Percentiles rank a stretch among this genome's conserved stretches.
These are phyloP conservation scores for Dipus sagitta DNA, from an alignment of 2,797 vertebrate species.

Conservation along the genomic window DNA sequence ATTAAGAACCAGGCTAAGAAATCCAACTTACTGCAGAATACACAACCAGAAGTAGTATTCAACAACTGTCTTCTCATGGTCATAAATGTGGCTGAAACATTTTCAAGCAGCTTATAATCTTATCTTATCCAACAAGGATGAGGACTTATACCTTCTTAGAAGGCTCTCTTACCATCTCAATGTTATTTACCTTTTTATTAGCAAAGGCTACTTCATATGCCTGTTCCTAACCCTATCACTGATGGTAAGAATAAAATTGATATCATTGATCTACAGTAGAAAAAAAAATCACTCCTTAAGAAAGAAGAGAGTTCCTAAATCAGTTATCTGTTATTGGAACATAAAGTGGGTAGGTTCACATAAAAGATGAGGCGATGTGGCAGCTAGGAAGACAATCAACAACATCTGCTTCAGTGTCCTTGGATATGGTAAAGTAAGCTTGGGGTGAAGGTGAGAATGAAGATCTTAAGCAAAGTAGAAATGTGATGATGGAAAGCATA, in stretches of 20 bases:
- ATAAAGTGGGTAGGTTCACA: not conserved
- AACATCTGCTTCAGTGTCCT: constrained; percentile 30
- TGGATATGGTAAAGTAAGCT: not conserved
- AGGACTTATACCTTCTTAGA: constrained; percentile 26
- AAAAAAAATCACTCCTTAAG: not conserved
- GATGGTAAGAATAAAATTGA: not conserved
- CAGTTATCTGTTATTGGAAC: not conserved
- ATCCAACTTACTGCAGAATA: not conserved
- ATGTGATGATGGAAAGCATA: not conserved
- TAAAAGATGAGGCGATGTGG: constrained; percentile 24
- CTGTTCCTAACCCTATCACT: not conserved
- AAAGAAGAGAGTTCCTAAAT: not conserved
- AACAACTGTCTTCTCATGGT: not conserved
- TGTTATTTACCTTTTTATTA: constrained; percentile 40
- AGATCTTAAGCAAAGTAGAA: not conserved
- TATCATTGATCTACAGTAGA: not conserved
- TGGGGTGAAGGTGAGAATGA: not conserved
- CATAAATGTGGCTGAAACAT: constrained; percentile 26
- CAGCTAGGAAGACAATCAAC: constrained; percentile 21
- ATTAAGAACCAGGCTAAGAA: constrained; percentile 6
- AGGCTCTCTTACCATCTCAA: not conserved
- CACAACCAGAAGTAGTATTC: constrained; percentile 39
- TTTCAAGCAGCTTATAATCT: constrained; percentile 32
- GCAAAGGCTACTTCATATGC: constrained; percentile 1
- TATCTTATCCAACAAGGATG: constrained; percentile 27